Base-by-base conservation (phyloP, 2,888 invertebrate genomes). In the Eumerus sabulonum region DNA sequence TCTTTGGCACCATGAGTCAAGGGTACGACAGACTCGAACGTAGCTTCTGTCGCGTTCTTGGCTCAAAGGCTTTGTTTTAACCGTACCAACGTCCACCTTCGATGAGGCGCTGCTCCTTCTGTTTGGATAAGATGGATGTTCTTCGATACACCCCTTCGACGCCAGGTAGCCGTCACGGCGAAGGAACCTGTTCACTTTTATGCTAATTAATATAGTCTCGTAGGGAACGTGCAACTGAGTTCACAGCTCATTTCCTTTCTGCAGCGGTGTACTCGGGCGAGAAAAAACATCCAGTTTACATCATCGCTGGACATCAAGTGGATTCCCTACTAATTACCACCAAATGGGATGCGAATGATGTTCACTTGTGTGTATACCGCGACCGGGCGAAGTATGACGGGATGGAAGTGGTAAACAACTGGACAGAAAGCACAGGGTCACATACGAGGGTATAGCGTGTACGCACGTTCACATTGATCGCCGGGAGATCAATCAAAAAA, bases 211-310 rank as follows among this genome's bases (percentile, higher is more conserved):
- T 70, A 63, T 70, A 35, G 38, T 42, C 44, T 44, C 17, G 51
- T 19, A 38, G 50, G 13, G 47, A 27, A 9, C 17, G 27, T 40
- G 44, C 27, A 40, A 27, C 42, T 19, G 47, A 42, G 44, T 16
- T 27, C 47, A 45, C 62, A 56, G 63, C 51, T 36, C 18, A 27
- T 73, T 66, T 68, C 17, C 44, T 44, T 54, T 11, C 17, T 13
- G 19, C 16, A 18, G n/a, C 64, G 62, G 50, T 17, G 38, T 64
- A 57, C 54, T 62, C 14, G 68, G 62, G 74, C 68, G 76, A 57
- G 81, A 77, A 77, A 68, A 81, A 82, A 82, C 82, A 82, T 81
- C 68, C 77, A 68, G 56, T 82, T 81, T 81, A 82, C 82, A 82
- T 74, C 77, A 77, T 81, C 59, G 54, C 68, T 64, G 77, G 54